phyloP scores from a whole-genome alignment of 2,113 vertebrate species.

The Pteruthius melanotis region DNA sequence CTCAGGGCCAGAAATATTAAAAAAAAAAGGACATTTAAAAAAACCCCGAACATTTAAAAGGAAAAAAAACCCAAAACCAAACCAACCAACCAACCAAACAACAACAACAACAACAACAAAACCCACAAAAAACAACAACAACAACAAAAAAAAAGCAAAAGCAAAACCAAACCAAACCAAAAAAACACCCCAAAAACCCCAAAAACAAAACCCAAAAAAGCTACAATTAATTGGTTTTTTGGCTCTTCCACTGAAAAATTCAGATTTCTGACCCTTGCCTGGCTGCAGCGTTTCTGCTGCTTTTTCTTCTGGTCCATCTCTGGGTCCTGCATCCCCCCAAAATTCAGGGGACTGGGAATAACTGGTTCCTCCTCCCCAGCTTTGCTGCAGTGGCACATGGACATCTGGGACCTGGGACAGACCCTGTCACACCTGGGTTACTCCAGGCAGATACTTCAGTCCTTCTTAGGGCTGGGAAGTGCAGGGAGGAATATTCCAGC shows the following conservation, averaged over 20 bases:
- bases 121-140: too few relatives aligned
- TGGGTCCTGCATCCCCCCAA: neutral
- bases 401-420: neutral
- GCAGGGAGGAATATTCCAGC: accelerated
- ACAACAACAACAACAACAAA: too few relatives aligned
- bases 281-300: neutral
- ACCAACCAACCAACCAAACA: too few relatives aligned
- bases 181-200: too few relatives aligned
- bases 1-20: neutral
- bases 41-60: neutral
- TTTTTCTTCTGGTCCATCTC: neutral
- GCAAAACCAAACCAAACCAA: too few relatives aligned
- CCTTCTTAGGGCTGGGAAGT: accelerated
- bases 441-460: neutral
- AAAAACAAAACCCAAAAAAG: accelerated
- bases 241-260: neutral
- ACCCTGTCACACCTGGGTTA: neutral
- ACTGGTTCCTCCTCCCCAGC: accelerated
- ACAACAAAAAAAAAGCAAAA: too few relatives aligned
- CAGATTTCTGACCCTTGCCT: neutral
- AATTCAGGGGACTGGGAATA: accelerated
- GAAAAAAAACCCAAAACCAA: too few relatives aligned
- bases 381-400: neutral
- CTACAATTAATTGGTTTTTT: neutral
- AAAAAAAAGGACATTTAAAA: too few relatives aligned